These are phyloP conservation scores for Ptychodera flava DNA, from an alignment of 35 echinoderm and acorn worm species.

Conservation along the genomic window DNA sequence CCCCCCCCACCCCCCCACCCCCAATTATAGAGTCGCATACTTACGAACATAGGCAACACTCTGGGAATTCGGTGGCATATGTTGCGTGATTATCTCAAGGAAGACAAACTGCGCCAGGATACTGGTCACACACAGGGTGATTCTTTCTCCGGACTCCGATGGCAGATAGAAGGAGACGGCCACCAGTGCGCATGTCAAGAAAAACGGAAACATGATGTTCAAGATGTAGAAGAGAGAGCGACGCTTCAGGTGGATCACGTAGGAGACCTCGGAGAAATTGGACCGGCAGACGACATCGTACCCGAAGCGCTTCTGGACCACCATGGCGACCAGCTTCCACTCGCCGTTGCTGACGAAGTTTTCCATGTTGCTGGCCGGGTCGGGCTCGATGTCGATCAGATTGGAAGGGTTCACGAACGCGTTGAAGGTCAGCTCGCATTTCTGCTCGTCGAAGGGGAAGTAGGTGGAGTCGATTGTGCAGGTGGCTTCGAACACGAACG, in stretches of 20 bases:
- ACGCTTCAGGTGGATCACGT: conserved; percentile 5
- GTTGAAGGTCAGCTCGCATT: conserved; percentile 37
- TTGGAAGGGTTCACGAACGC: conserved; percentile 22
- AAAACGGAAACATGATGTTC: neutral
- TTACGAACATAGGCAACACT: neutral
- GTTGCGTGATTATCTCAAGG: neutral
- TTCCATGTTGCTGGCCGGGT: neutral
- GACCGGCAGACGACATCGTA: conserved; percentile 6
- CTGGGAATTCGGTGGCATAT: neutral
- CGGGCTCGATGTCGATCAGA: conserved; percentile 16
- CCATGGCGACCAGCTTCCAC: conserved; percentile 27
- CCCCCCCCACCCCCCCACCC: too few species aligned
- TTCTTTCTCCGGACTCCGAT: neutral
- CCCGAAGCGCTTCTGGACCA: neutral
- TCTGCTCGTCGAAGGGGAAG: conserved; percentile 63
- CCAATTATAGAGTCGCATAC: too few species aligned
- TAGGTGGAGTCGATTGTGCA: conserved; percentile 58
- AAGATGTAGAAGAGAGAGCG: neutral
- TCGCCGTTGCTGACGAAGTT: conserved; percentile 19
- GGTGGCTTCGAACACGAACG: conserved; percentile 6
- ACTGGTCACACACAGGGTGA: neutral
- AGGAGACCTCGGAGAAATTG: conserved; percentile 32
- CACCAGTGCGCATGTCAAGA: neutral
- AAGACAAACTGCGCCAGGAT: neutral
- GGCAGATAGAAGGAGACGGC: neutral